Percentiles rank a stretch among this genome's conserved stretches.
These are phyloP conservation scores for Meandrusa payeni DNA, from an alignment of 2,888 invertebrate genomes.

Conservation along the genomic window DNA sequence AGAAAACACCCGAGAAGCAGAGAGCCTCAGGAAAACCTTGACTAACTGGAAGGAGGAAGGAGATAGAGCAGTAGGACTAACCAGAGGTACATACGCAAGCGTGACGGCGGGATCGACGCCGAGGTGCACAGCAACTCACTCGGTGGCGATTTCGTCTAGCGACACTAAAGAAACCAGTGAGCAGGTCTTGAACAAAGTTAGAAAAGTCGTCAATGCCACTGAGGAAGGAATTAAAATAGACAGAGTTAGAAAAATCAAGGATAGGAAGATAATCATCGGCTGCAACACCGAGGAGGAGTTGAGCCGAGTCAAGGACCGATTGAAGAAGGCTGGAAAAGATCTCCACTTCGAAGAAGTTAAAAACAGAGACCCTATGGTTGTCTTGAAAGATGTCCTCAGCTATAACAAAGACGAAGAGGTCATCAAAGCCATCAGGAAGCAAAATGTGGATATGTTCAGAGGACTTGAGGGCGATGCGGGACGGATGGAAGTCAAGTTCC, in stretches of 20 bases:
- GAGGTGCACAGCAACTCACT: not conserved
- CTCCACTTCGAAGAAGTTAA: not conserved
- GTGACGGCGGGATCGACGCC: not conserved
- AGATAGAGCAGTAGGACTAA: no score
- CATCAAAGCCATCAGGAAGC: not conserved
- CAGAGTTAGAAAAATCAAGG: not conserved
- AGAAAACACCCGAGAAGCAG: not conserved
- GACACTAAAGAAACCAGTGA: not conserved
- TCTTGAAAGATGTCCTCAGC: not conserved
- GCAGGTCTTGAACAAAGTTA: not conserved
- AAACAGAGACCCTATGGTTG: not conserved
- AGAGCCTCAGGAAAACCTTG: not conserved
- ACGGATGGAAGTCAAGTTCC: not conserved
- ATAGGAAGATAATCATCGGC: not conserved
- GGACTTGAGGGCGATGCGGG: not conserved
- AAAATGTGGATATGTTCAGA: not conserved
- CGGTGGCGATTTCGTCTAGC: not conserved
- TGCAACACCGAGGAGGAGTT: not conserved
- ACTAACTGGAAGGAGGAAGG: no score
- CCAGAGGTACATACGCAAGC: not conserved
- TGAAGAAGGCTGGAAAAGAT: no score
- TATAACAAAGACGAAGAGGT: not conserved
- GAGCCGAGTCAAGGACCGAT: no score
- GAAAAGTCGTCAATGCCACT: not conserved
- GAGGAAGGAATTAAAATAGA: slow-evolving; percentile 3